Evolutionary conservation across 2,113 vertebrate species (phyloP).

Genomic region (Mormoops blainvillei): DNA sequence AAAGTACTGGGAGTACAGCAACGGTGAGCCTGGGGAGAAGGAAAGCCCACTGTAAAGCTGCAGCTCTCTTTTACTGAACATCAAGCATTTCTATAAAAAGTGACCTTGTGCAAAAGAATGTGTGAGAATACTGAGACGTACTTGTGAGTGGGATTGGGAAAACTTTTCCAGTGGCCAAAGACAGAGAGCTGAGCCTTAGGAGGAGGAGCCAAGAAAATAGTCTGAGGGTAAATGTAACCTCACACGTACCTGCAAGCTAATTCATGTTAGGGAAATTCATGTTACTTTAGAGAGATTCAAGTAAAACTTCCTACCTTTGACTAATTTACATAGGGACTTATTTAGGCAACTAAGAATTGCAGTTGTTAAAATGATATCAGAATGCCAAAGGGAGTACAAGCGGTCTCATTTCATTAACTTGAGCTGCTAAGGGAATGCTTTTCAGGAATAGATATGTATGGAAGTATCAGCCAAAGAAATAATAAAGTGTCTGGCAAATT

Average conservation of each 20-base stretch:
- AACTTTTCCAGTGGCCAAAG: background rate
- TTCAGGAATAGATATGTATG: slow-evolving; percentile 36
- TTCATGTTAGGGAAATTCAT: background rate
- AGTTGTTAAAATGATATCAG: slow-evolving; percentile 39
- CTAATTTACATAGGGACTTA: slow-evolving; percentile 53
- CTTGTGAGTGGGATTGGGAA: background rate
- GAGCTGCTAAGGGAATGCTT: background rate
- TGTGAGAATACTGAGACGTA: background rate
- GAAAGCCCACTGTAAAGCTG: background rate
- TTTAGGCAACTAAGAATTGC: slow-evolving; percentile 35
- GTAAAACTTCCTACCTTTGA: slow-evolving; percentile 22
- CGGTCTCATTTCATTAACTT: background rate
- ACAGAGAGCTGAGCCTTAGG: background rate
- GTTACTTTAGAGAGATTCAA: background rate
- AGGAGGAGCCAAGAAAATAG: background rate
- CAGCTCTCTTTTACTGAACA: background rate
- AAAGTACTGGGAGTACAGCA: background rate
- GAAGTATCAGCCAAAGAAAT: background rate
- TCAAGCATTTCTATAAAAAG: background rate
- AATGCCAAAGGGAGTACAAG: slow-evolving; percentile 3
- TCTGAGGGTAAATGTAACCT: background rate
- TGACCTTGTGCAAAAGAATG: background rate
- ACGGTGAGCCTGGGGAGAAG: background rate
- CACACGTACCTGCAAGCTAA: background rate
- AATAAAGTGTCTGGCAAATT: background rate